A percentile compares a stretch with the other conserved stretches of the same genome.
Conservation (phyloP, 1,140 invertebrate genomes). For the Steinernema feltiae region DNA sequence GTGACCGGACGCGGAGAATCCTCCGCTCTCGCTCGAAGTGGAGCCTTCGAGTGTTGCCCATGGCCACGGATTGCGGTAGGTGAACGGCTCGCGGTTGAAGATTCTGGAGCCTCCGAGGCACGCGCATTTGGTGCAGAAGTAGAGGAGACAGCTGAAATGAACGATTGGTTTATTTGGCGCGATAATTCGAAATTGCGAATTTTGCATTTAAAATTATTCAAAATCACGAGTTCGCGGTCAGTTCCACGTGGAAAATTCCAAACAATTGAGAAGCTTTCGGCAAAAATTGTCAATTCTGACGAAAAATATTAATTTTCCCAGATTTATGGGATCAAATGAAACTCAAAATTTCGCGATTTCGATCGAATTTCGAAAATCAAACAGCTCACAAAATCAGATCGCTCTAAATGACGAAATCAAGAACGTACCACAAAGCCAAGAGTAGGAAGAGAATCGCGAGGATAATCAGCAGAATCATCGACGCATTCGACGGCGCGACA, state of each 20-base stretch:
- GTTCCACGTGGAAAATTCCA: too few relatives aligned
- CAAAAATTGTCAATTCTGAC: too few relatives aligned
- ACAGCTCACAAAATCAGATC: too few relatives aligned
- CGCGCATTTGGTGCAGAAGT: slow-evolving; percentile 54
- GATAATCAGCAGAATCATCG: slow-evolving; percentile 48
- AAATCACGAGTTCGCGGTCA: too few relatives aligned
- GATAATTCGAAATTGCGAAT: too few relatives aligned
- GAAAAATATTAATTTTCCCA: too few relatives aligned
- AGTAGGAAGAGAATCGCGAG: slow-evolving; percentile 53
- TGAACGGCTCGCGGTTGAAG: slow-evolving; percentile 20
- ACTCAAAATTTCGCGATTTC: too few relatives aligned
- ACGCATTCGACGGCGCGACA: slow-evolving; percentile 47
- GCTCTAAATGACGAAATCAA: neutral
- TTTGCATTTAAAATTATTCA: too few relatives aligned
- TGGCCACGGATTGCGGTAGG: slow-evolving; percentile 43
- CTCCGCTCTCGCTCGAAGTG: slow-evolving; percentile 52
- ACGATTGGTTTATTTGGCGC: neutral
- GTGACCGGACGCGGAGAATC: slow-evolving; percentile 45
- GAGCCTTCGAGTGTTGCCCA: slow-evolving; percentile 56
- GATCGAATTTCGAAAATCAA: too few relatives aligned
- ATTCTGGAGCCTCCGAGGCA: slow-evolving; percentile 47
- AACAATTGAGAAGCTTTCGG: too few relatives aligned
- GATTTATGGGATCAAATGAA: too few relatives aligned
- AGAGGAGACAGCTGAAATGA: slow-evolving; percentile 47
- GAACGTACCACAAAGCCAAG: slow-evolving; percentile 47